These are phyloP conservation scores for Diplodus puntazzo DNA, from an alignment of 2,797 vertebrate species.

Conservation along the genomic window DNA sequence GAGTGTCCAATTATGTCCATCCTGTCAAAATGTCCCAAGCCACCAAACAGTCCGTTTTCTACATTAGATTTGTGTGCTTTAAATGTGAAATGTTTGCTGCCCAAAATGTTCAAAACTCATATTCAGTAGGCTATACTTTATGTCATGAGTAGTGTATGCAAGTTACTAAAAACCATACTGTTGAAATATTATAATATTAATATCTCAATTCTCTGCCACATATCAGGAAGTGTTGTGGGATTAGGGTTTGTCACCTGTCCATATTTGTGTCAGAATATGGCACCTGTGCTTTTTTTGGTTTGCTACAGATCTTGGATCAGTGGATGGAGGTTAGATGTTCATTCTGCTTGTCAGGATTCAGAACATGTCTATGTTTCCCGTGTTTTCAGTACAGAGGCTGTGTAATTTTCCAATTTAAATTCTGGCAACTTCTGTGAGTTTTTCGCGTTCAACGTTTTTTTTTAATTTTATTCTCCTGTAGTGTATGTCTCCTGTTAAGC, in stretches of 20 bases:
- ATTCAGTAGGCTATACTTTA: neutral
- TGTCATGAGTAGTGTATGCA: neutral
- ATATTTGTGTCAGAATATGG: conserved; percentile 23
- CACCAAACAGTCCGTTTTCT: neutral
- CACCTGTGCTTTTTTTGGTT: conserved; percentile 47
- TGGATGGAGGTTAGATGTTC: conserved; percentile 8
- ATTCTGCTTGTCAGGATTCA: conserved; percentile 32
- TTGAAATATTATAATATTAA: neutral
- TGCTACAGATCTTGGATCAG: conserved; percentile 4
- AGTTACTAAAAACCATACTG: neutral
- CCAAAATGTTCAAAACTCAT: neutral
- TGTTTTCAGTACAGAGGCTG: conserved; percentile 17
- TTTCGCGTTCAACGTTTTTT: conserved; percentile 42
- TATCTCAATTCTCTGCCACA: neutral
- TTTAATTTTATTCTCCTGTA: conserved; percentile 29
- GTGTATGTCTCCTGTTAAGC: conserved; percentile 54
- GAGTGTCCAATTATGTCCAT: neutral
- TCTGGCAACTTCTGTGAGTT: conserved; percentile 28
- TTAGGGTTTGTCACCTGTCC: conserved; percentile 7
- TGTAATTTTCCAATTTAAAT: conserved; percentile 47
- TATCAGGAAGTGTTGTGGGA: conserved; percentile 1
- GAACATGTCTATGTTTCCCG: conserved; percentile 7
- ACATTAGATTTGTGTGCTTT: neutral
- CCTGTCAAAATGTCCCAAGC: neutral
- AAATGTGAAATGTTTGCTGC: neutral